Base-by-base conservation (phyloP, 2,113 vertebrate species). In the Apistogramma diplotaenia region DNA sequence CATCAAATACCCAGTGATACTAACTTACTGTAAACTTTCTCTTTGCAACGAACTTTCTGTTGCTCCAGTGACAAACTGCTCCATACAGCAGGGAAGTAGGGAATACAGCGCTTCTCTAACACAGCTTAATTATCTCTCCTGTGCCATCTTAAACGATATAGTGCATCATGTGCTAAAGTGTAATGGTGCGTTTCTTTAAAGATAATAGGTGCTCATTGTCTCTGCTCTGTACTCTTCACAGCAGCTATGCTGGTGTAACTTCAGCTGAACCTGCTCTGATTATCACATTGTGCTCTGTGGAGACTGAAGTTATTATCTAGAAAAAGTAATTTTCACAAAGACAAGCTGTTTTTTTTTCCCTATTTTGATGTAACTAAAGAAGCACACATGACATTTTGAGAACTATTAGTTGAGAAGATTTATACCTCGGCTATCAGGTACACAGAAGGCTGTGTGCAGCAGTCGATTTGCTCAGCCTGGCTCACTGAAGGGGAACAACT, bases 121-220 rank as follows among this genome's bases (percentile, higher is more conserved):
- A 79, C 78, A 53, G 76, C 90, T 78, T 93, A 91, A 93, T 92
- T 92, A 89, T 88, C 85, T 76, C 78, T 79, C 77, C 80, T 55
- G 79, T 78, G 60, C 72, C 51, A 67, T 85, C 54, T 76, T 91
- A 87, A 87, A 91, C 25, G 74, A 85, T 88, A 78, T 76, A 89
- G 84, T 91, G 86, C 78, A 89, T 92, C 89, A 90, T 83, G 82
- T 78, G 81, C 81, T 87, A 31, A 87, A 85, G 75, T 89, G 83
- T 90, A 93, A 93, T 88, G 91, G 83, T 82, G 87, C 78, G 78
- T 92, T 90, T 85, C 89, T 87, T 74, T 75, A 78, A 83, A 93
- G 87, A 92, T 92, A 93, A 93, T 84, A 87, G 83, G 75, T 71
- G 74, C 87, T 90, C 85, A 82, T 90, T 27, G 54, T 83, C 65